These are phyloP conservation scores for Parnassius mnemosyne DNA, from an alignment of 2,888 invertebrate species.

Conservation along the genomic window DNA sequence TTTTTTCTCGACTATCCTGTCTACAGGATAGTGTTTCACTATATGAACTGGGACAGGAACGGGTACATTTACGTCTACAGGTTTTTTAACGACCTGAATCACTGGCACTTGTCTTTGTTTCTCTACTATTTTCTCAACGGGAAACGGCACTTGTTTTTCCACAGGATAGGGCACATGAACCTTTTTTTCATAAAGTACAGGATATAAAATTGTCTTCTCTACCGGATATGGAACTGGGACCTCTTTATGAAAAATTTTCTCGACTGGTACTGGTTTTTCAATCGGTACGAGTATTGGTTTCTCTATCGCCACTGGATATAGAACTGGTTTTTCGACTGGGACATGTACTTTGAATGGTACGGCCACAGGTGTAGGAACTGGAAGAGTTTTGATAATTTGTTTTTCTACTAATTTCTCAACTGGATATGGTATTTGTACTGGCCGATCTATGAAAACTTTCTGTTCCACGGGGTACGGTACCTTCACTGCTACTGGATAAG, in stretches of 20 bases:
- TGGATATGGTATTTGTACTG: conserved; percentile 72
- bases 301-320: conserved; percentile 64
- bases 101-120: conserved; percentile 70
- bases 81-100: conserved; percentile 68
- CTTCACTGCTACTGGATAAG: conserved; percentile 78
- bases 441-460: conserved; percentile 74
- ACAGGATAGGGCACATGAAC: conserved; percentile 74
- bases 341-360: conserved; percentile 58
- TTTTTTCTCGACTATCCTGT: conserved; percentile 74
- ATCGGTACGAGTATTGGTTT: conserved; percentile 66
- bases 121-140: conserved; percentile 77
- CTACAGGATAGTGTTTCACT: conserved; percentile 72
- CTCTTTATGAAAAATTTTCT: conserved; percentile 67
- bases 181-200: conserved; percentile 66
- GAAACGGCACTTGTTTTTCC: conserved; percentile 63
- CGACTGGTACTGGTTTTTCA: conserved; percentile 65
- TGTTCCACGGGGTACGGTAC: conserved; percentile 75
- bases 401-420: conserved; percentile 79
- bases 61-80: conserved; percentile 63
- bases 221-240: conserved; percentile 74
- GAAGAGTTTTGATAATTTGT: conserved; percentile 59
- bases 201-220: conserved; percentile 72
- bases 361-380: conserved; percentile 68
- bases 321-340: conserved; percentile 60
- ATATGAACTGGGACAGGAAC: conserved; percentile 64